These are phyloP conservation scores for Phalloptychus januarius DNA, from an alignment of 2,797 vertebrate genomes.

Conservation along the genomic window DNA sequence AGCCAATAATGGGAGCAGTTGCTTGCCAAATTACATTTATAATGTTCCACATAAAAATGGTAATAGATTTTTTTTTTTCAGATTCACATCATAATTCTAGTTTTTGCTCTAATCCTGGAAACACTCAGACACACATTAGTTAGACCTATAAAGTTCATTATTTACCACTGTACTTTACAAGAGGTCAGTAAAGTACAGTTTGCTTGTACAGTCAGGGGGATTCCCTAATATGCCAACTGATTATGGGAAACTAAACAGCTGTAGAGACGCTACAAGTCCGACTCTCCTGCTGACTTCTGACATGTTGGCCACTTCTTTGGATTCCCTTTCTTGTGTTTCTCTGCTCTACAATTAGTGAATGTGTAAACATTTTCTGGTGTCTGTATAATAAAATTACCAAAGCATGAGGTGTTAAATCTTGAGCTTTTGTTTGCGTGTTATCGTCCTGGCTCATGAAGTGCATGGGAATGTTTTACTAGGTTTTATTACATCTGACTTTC, in stretches of 20 bases:
- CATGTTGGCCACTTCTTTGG: background rate
- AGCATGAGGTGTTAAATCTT: slow-evolving; percentile 48
- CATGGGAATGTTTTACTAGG: slow-evolving; percentile 28
- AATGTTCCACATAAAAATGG: background rate
- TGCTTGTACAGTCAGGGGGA: slow-evolving; percentile 3
- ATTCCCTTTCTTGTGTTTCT: slow-evolving; percentile 2
- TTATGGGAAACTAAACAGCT: background rate
- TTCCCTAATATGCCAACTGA: slow-evolving; percentile 7
- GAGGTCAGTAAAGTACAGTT: background rate
- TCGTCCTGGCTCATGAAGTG: slow-evolving; percentile 17
- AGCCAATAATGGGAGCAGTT: background rate
- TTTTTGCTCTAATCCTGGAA: background rate
- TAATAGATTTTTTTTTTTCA: no score
- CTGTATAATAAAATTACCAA: slow-evolving; percentile 57
- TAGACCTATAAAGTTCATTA: background rate
- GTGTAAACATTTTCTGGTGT: slow-evolving; percentile 14
- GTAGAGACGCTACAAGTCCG: rapidly evolving
- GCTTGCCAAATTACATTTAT: background rate
- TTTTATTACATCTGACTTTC: slow-evolving; percentile 44
- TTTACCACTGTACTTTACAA: background rate
- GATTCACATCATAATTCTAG: background rate
- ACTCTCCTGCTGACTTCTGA: background rate
- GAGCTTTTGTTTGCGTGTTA: slow-evolving; percentile 38
- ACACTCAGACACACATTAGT: background rate
- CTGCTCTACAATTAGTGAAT: background rate